Evolutionary conservation across 2,797 vertebrate genomes (phyloP).

Genomic region (Diglossa cyanea): DNA sequence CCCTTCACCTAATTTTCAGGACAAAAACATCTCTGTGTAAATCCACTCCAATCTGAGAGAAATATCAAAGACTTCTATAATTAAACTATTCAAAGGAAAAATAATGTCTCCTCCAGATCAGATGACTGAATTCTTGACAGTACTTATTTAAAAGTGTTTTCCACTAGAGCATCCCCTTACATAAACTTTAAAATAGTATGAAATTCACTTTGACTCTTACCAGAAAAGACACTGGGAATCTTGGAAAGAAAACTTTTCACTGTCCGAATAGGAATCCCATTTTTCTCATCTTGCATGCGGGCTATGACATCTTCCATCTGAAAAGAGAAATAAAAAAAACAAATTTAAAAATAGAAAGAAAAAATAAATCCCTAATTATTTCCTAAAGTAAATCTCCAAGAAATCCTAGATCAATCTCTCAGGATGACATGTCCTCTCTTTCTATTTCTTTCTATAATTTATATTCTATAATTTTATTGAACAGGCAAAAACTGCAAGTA

Average conservation of each 20-base stretch:
- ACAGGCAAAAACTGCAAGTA: neutral
- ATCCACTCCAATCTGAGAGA: neutral
- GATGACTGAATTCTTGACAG: neutral
- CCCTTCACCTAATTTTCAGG: neutral
- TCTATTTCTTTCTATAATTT: neutral
- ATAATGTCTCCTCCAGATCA: neutral
- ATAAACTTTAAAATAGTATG: neutral
- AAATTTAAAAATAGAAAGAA: neutral
- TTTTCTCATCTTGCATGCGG: constrained; percentile 96
- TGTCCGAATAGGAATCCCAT: constrained; percentile 94
- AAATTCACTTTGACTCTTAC: constrained; percentile 76
- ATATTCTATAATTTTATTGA: neutral
- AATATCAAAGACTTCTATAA: neutral
- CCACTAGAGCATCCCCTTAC: neutral
- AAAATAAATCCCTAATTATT: neutral
- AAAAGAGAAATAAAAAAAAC: neutral
- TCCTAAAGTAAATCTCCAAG: neutral
- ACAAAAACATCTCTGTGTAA: neutral
- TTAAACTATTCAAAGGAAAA: neutral
- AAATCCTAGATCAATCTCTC: neutral
- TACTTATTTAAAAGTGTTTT: neutral
- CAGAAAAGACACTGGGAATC: constrained; percentile 97
- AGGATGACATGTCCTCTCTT: neutral
- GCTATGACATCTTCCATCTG: constrained; percentile 98
- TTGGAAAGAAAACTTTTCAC: constrained; percentile 98